phyloP scores from a whole-genome alignment of 2,888 invertebrate species.

The Pyrrhosoma nymphula region DNA sequence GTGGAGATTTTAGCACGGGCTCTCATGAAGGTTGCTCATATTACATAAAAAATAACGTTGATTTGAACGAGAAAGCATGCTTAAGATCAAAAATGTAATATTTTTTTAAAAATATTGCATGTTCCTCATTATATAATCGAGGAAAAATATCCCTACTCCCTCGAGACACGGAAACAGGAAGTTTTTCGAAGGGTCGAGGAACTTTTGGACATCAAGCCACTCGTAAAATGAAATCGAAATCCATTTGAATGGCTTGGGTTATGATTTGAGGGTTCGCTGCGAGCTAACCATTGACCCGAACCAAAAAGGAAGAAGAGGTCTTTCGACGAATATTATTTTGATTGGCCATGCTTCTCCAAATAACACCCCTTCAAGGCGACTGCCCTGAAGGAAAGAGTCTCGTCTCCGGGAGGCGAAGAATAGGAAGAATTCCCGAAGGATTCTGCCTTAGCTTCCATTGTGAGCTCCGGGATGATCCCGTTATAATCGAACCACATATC shows the following conservation, averaged over 20 bases:
- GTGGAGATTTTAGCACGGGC: no score
- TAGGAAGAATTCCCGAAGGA: neutral
- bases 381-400: neutral
- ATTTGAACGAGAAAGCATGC: no score
- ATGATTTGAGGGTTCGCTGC: neutral
- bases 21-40: no score
- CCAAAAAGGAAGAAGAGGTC: neutral
- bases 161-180: constrained; percentile 7
- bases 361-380: neutral
- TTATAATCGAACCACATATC: constrained; percentile 1
- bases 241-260: neutral
- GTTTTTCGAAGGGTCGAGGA: neutral
- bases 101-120: no score
- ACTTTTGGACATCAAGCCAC: neutral
- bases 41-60: no score
- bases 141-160: neutral
- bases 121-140: no score
- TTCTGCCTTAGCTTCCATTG: neutral
- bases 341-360: constrained; percentile 31
- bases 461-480: neutral
- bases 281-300: neutral
- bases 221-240: constrained; percentile 13
- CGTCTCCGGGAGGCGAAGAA: no score
- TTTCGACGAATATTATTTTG: neutral
- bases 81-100: no score